Percentiles rank a stretch among this genome's conserved stretches.
Evolutionary conservation across 1,140 invertebrate genomes (phyloP).

Genomic region (Cydia strobilella): DNA sequence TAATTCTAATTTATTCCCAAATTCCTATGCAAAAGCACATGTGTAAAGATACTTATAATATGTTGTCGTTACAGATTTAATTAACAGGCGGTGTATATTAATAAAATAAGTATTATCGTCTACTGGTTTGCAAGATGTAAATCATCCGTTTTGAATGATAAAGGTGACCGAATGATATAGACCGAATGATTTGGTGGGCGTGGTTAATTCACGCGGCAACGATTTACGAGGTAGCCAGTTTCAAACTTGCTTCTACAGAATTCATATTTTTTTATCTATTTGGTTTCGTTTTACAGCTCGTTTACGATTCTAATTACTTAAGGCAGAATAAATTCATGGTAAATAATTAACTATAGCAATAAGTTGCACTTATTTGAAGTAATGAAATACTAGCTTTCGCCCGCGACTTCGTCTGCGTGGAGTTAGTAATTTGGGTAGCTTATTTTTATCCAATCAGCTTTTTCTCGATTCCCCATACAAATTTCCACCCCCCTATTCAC

Average conservation of each 20-base stretch:
- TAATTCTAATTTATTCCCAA: too few species aligned
- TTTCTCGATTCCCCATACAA: too few species aligned
- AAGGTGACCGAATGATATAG: conserved; percentile 26
- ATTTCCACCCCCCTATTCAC: too few species aligned
- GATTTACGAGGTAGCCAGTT: conserved; percentile 49
- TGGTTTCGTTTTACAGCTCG: background rate
- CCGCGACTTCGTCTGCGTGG: too few species aligned
- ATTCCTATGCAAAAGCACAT: too few species aligned
- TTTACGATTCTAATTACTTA: conserved; percentile 4
- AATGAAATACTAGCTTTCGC: too few species aligned
- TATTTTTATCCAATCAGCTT: too few species aligned
- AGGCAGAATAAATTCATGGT: background rate
- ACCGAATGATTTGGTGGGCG: conserved; percentile 42
- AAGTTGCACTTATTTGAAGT: too few species aligned
- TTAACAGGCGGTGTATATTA: conserved; percentile 52
- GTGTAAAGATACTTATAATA: too few species aligned
- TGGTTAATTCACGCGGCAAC: conserved; percentile 56
- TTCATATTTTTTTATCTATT: background rate
- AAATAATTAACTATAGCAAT: background rate
- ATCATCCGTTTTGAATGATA: conserved; percentile 41
- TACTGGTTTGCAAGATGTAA: conserved; percentile 49
- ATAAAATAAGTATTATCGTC: conserved; percentile 67
- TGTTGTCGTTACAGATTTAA: too few species aligned
- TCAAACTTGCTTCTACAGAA: conserved; percentile 25
- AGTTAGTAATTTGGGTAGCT: too few species aligned